These are phyloP conservation scores for Spatulosminthurus flaviceps DNA, from an alignment of 2,888 invertebrate genomes.

Conservation along the genomic window DNA sequence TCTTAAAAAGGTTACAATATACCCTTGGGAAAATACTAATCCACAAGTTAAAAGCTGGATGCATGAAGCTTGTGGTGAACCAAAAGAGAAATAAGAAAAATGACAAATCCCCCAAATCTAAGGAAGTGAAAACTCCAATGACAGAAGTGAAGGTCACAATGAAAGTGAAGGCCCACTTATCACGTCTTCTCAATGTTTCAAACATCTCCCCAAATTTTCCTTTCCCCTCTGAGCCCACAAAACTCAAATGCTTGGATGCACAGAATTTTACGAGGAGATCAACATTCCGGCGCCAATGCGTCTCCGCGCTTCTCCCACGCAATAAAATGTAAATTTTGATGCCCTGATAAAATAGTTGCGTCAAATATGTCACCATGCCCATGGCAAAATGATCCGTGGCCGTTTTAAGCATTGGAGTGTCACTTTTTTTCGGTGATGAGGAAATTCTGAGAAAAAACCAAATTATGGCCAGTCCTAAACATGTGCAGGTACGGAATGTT, in stretches of 20 bases:
- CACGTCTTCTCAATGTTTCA: background rate
- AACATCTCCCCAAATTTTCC: background rate
- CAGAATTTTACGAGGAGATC: background rate
- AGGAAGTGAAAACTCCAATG: background rate
- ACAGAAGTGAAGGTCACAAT: background rate
- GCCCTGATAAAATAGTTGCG: background rate
- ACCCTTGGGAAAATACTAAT: background rate
- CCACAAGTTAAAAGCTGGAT: background rate
- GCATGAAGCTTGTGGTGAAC: background rate
- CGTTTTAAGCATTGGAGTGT: background rate
- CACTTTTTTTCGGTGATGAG: too few species aligned
- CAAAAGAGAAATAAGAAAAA: background rate
- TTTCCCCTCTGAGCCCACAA: background rate
- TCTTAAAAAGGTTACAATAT: background rate
- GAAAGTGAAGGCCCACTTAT: background rate
- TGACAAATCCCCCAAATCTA: too few species aligned
- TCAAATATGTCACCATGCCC: background rate
- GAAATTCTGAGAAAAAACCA: background rate
- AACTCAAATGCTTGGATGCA: background rate
- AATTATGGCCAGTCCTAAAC: background rate
- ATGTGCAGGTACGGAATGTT: background rate
- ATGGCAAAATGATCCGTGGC: background rate
- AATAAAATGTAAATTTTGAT: background rate
- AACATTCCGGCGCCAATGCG: background rate
- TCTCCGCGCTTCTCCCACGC: background rate